Percentiles rank a stretch among this genome's conserved stretches.
phyloP scores from a whole-genome alignment of 2,888 invertebrate species.

The Eupithecia dodoneata region DNA sequence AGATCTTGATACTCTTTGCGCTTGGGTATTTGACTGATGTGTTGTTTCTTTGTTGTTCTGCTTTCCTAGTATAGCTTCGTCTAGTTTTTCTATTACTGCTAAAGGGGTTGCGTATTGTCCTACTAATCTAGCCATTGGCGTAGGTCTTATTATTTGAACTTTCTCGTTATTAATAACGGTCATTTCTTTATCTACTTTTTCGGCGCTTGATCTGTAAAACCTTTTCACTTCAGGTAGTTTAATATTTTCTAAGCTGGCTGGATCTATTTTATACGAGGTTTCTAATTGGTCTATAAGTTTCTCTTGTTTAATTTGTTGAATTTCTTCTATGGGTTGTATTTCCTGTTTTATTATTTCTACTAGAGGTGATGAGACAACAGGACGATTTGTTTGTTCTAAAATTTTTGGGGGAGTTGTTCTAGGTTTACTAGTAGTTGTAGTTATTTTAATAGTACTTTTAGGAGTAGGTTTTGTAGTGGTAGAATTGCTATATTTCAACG shows the following conservation, averaged over 20 bases:
- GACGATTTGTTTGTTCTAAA: constrained; percentile 19
- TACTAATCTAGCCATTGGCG: constrained; percentile 61
- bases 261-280: constrained; percentile 54
- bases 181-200: constrained; percentile 65
- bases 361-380: constrained; percentile 44
- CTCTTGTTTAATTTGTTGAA: constrained; percentile 57
- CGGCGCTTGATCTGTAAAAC: constrained; percentile 75
- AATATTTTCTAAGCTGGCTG: constrained; percentile 22
- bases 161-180: constrained; percentile 70
- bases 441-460: constrained; percentile 30
- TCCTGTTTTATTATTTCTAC: constrained; percentile 67
- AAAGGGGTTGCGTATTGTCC: constrained; percentile 65
- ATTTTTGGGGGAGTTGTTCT: constrained; percentile 37
- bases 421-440: constrained; percentile 7
- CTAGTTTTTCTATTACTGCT: constrained; percentile 69
- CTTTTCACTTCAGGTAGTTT: constrained; percentile 61
- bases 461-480: constrained; percentile 48
- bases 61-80: constrained; percentile 70
- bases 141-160: constrained; percentile 74
- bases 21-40: constrained; percentile 4
- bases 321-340: constrained; percentile 59
- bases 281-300: constrained; percentile 68
- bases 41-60: constrained; percentile 20
- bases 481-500: constrained; percentile 58
- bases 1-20: constrained; percentile 8